Percentiles rank a stretch among this genome's conserved stretches.
Evolutionary conservation across 2,888 invertebrate genomes (phyloP).

Genomic region (Creontiades dilutus): DNA sequence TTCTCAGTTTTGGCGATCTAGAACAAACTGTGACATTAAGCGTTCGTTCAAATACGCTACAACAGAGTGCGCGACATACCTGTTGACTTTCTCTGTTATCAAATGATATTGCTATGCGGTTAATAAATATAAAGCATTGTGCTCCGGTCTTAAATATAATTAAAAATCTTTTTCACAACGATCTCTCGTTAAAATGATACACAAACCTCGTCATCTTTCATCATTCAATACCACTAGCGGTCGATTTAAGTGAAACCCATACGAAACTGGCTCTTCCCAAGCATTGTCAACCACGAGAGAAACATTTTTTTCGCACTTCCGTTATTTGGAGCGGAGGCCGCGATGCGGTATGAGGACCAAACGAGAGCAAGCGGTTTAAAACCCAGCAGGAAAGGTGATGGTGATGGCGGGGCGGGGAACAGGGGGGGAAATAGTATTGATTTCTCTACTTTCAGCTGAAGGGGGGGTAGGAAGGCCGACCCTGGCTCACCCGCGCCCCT

Average conservation of each 20-base stretch:
- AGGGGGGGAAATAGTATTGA: constrained; percentile 51
- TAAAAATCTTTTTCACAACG: too few relatives aligned
- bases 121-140: too few relatives aligned
- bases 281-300: background rate
- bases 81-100: too few relatives aligned
- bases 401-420: constrained; percentile 3
- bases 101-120: too few relatives aligned
- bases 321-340: background rate
- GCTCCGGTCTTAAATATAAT: too few relatives aligned
- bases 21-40: too few relatives aligned
- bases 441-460: constrained; percentile 59
- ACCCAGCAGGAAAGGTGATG: constrained; percentile 33
- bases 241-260: background rate
- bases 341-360: constrained; percentile 36
- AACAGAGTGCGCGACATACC: too few relatives aligned
- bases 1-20: too few relatives aligned
- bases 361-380: constrained; percentile 36
- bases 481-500: constrained; percentile 12
- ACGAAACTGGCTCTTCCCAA: background rate
- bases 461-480: constrained; percentile 32
- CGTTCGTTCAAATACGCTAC: too few relatives aligned
- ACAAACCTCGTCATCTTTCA: too few relatives aligned
- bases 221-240: too few relatives aligned
- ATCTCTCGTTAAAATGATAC: too few relatives aligned
- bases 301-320: background rate